Conservation (phyloP, 53 echinoderm and acorn worm species). For the Patiria pectinifera region DNA sequence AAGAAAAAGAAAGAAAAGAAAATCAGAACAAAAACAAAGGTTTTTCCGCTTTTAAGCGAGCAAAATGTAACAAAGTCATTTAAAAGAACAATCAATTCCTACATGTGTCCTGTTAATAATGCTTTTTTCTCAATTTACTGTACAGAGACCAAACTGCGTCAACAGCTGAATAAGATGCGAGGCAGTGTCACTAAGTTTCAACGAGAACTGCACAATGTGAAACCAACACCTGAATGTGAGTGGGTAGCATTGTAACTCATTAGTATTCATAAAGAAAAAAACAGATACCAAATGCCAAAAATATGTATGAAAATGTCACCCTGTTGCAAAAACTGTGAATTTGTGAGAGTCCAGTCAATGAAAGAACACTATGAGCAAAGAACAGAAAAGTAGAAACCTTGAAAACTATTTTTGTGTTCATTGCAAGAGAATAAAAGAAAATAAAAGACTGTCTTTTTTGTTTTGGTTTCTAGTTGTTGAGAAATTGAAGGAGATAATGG, state of each 20-base stretch:
- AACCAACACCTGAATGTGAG: conserved; percentile 97
- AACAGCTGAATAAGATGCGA: conserved; percentile 80
- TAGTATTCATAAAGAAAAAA: neutral
- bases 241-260: neutral
- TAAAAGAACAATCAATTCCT: neutral
- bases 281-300: too few species aligned
- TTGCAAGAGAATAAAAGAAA: neutral
- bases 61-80: too few species aligned
- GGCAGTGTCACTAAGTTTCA: conserved; percentile 84
- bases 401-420: neutral
- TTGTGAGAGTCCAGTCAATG: too few species aligned
- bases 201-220: conserved; percentile 87
- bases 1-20: too few species aligned
- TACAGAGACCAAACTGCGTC: conserved; percentile 70
- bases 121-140: neutral
- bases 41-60: too few species aligned
- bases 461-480: conserved; percentile 84
- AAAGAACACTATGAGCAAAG: too few species aligned
- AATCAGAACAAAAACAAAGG: too few species aligned
- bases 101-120: neutral
- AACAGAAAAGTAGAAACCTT: too few species aligned
- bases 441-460: neutral
- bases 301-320: too few species aligned
- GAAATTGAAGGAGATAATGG: conserved; percentile 94
- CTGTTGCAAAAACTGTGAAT: too few species aligned